Base-by-base conservation (phyloP, 2,113 vertebrate genomes). In the Lamprologus tigripictilis region DNA sequence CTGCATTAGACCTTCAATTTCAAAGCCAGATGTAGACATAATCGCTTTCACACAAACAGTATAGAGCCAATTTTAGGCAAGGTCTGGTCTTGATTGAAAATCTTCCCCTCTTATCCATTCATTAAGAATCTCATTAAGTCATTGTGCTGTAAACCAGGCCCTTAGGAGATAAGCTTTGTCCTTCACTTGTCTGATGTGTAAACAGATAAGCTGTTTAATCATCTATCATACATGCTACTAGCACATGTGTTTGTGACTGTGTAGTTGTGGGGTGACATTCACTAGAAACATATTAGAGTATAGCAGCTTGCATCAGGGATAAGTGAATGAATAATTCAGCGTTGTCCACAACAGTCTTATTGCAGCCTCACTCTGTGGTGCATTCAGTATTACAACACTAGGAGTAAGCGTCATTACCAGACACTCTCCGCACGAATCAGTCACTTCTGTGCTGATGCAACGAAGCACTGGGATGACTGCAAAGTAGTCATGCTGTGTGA, bases 61-160 rank as follows among this genome's bases (percentile, higher is more conserved):
- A 55, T 81, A 57, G 54, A 68, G 83, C 31, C 63, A 57, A 83
- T 92, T 92, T 93, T 89, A 80, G 85, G 53, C 23, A 73, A 73
- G 47, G 86, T 68, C 91, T 90, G 88, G 63, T 57, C 73, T 71
- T 88, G 73, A 92, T 90, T 91, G 88, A 88, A 90, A 88, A 90
- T 90, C 81, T 90, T 92, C 90, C 90, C 89, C 88, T 90, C 92
- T 84, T 54, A 42, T 80, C 49, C 94, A 91, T 89, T 94, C 88
- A 94, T 95, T 90, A 93, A 49, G 86, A 89, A 85, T 3, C 85
- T 92, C 91, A 93, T 95, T 93, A 95, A 55, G 88, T 90, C 57
- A 91, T 91, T 95, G 87, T 63, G 61, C 63, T 80, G 55, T 78
- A 88, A 90, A 88, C 92, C 92, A 94, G 92, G 86, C 89, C 85